phyloP scores from a whole-genome alignment of 2,888 invertebrate species.

The Empis livida region DNA sequence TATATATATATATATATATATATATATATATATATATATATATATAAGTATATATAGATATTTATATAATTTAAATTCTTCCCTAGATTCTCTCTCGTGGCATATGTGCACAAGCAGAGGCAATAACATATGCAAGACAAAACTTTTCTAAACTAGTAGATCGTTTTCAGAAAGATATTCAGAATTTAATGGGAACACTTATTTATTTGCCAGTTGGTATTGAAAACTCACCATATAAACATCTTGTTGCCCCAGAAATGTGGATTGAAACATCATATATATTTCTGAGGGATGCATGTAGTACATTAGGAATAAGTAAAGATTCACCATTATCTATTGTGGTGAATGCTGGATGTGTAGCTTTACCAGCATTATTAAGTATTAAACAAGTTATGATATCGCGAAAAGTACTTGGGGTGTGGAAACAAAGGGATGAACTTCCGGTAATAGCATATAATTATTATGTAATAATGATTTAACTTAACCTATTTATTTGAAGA shows the following conservation, averaged over 20 bases:
- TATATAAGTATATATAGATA: no score
- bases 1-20: no score
- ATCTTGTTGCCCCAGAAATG: slow-evolving; percentile 57
- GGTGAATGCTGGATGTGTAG: slow-evolving; percentile 83
- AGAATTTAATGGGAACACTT: slow-evolving; percentile 74
- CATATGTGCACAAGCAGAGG: slow-evolving; percentile 57
- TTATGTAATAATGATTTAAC: not conserved
- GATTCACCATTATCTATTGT: slow-evolving; percentile 86
- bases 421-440: slow-evolving; percentile 91
- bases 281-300: slow-evolving; percentile 86
- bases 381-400: slow-evolving; percentile 87
- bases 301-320: slow-evolving; percentile 75
- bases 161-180: slow-evolving; percentile 69
- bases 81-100: slow-evolving; percentile 26
- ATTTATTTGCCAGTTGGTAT: slow-evolving; percentile 68
- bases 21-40: no score
- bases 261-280: slow-evolving; percentile 74
- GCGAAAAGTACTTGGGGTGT: slow-evolving; percentile 80
- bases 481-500: slow-evolving; percentile 41
- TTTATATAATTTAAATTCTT: not conserved
- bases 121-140: slow-evolving; percentile 73
- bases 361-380: slow-evolving; percentile 87
- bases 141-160: slow-evolving; percentile 71
- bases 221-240: slow-evolving; percentile 63
- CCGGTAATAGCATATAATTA: slow-evolving; percentile 61